These are phyloP conservation scores for Benthosema pterotum DNA, from an alignment of 2,797 vertebrate genomes.

Conservation along the genomic window DNA sequence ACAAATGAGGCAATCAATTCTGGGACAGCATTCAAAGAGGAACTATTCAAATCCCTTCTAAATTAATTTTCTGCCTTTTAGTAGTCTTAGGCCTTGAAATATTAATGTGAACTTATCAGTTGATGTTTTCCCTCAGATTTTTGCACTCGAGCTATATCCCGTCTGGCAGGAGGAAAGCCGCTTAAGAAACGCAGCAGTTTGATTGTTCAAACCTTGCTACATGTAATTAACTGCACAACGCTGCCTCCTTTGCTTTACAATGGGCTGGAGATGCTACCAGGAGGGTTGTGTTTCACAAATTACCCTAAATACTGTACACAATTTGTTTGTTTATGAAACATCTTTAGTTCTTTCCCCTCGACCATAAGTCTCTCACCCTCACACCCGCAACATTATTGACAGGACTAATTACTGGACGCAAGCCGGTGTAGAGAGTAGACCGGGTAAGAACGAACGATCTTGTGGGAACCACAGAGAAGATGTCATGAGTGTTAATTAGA, in stretches of 20 bases:
- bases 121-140: slow-evolving; percentile 36
- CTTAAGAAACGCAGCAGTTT: slow-evolving; percentile 10
- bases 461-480: slow-evolving; percentile 16
- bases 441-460: background rate
- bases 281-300: background rate
- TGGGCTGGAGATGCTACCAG: background rate
- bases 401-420: slow-evolving; percentile 22
- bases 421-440: background rate
- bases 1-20: slow-evolving; percentile 80
- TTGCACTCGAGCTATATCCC: slow-evolving; percentile 15
- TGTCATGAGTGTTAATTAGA: background rate
- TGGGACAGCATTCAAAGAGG: slow-evolving; percentile 72
- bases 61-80: slow-evolving; percentile 73
- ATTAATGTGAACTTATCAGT: slow-evolving; percentile 58
- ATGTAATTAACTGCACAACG: too few relatives aligned
- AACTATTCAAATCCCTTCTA: slow-evolving; percentile 70
- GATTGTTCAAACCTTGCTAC: background rate
- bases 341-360: slow-evolving; percentile 1
- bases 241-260: too few relatives aligned
- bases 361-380: slow-evolving; percentile 3
- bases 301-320: too few relatives aligned
- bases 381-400: background rate
- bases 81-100: slow-evolving; percentile 48
- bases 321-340: too few relatives aligned
- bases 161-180: slow-evolving; percentile 15